Conservation (phyloP, 2,888 invertebrate genomes). For the Polydrusus tereticollis region DNA sequence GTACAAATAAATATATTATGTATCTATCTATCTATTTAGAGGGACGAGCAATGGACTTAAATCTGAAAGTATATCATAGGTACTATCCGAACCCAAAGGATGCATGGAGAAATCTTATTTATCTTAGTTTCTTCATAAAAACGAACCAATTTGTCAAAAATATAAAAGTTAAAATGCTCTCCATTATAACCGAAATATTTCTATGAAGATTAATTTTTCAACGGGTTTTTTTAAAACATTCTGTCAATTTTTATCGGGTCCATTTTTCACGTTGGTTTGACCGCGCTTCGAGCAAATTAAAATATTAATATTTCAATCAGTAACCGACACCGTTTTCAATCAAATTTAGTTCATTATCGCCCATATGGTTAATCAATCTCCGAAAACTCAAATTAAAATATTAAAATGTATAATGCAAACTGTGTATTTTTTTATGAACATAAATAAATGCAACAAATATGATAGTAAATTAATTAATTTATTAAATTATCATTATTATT, state of each 20-base stretch:
- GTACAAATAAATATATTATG: no score
- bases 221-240: not conserved
- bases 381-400: slow-evolving; percentile 9
- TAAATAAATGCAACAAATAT: not conserved
- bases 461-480: not conserved
- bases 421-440: not conserved
- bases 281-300: slow-evolving; percentile 12
- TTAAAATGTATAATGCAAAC: slow-evolving; percentile 3
- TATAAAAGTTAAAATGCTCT: not conserved
- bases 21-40: no score
- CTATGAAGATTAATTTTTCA: not conserved
- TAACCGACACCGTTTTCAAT: slow-evolving; percentile 12
- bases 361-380: slow-evolving; percentile 12
- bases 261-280: slow-evolving; percentile 8
- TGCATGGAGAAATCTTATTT: no score
- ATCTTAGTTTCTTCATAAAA: no score
- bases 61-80: no score
- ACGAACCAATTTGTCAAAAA: no score
- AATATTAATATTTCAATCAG: slow-evolving; percentile 33
- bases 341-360: slow-evolving; percentile 4
- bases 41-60: no score
- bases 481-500: not conserved
- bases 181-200: not conserved
- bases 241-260: not conserved
- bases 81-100: no score